Percentiles rank a stretch among this genome's conserved stretches.
phyloP scores from a whole-genome alignment of 2,797 vertebrate species.

The Xiphorhynchus erythropygius region DNA sequence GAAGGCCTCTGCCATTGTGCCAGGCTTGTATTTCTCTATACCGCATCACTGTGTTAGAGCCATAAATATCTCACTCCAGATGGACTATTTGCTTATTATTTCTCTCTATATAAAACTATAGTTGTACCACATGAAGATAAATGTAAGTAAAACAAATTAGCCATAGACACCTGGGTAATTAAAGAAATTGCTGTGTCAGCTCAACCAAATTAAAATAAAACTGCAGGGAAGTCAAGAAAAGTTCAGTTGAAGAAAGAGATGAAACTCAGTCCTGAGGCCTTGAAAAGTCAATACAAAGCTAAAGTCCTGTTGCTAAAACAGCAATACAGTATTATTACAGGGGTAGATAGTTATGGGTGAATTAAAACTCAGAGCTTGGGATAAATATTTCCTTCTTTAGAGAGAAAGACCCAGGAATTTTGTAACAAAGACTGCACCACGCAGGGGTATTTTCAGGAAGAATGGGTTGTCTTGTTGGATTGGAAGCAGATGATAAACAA shows the following conservation, averaged over 20 bases:
- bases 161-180: neutral
- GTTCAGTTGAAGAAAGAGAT: neutral
- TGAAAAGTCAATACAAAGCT: neutral
- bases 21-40: neutral
- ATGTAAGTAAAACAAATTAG: neutral
- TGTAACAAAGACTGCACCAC: neutral
- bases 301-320: neutral
- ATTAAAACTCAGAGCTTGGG: neutral
- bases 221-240: neutral
- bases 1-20: neutral
- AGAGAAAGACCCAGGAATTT: neutral
- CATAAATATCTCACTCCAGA: neutral
- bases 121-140: neutral
- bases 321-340: neutral
- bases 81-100: neutral
- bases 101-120: neutral
- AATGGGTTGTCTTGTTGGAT: neutral
- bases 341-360: neutral
- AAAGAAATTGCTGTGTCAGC: neutral
- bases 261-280: neutral
- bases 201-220: neutral
- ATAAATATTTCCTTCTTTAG: neutral
- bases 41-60: neutral
- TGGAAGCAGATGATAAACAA: neutral
- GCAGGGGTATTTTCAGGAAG: neutral